phyloP scores from a whole-genome alignment of 1,140 invertebrate species.

The Drosophila chauvacae region DNA sequence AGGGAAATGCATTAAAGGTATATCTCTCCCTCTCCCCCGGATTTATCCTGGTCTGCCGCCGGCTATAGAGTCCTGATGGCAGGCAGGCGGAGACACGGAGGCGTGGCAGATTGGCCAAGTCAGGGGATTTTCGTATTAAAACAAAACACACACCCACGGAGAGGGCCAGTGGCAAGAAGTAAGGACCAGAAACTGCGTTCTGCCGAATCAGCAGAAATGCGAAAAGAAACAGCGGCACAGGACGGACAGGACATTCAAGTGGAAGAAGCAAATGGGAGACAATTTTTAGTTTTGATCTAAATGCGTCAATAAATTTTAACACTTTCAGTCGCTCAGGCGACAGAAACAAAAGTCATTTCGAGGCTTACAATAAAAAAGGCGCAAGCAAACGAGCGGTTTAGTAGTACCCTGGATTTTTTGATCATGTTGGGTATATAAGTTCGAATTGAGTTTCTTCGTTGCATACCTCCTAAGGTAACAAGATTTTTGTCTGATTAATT shows the following conservation, averaged over 20 bases:
- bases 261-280: conserved; percentile 54
- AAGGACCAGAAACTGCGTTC: conserved; percentile 27
- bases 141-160: conserved; percentile 52
- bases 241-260: conserved; percentile 24
- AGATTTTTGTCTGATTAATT: too few relatives aligned
- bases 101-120: conserved; percentile 45
- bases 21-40: conserved; percentile 12
- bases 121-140: conserved; percentile 75
- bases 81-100: conserved; percentile 6
- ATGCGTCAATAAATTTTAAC: conserved; percentile 83
- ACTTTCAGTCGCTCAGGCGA: conserved; percentile 67
- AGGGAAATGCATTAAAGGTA: conserved; percentile 81
- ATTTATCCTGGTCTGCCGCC: conserved; percentile 39
- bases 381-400: conserved; percentile 29
- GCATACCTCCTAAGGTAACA: background rate
- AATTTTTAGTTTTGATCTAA: conserved; percentile 83
- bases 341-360: conserved; percentile 78
- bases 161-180: conserved; percentile 11
- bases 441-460: background rate
- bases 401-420: conserved; percentile 7
- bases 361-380: conserved; percentile 59
- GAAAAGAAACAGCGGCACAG: conserved; percentile 5
- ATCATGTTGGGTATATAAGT: background rate
- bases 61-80: conserved; percentile 40
- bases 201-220: conserved; percentile 63